Evolutionary conservation across 2,113 vertebrate species (phyloP).

Genomic region (Microtus richardsoni): DNA sequence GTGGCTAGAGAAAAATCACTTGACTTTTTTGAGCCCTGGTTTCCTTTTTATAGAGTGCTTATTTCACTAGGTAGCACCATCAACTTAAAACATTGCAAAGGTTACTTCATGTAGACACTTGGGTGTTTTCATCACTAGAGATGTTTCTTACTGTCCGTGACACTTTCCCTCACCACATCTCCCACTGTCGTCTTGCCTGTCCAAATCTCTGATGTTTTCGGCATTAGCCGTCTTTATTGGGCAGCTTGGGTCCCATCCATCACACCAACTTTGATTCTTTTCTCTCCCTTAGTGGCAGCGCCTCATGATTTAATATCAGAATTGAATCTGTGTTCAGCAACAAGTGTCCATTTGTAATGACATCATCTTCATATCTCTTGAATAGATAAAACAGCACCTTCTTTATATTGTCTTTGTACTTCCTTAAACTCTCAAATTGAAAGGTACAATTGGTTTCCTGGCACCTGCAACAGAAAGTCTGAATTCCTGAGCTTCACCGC

Average conservation of each 20-base stretch:
- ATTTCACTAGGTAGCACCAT: neutral
- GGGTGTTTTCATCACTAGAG: neutral
- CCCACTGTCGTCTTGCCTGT: neutral
- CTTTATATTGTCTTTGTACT: neutral
- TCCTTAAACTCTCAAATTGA: neutral
- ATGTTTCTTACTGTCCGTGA: neutral
- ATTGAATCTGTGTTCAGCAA: neutral
- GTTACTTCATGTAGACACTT: neutral
- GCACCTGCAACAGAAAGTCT: neutral
- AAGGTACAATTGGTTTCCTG: neutral
- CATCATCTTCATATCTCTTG: neutral
- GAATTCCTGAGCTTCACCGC: neutral
- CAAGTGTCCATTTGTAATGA: neutral
- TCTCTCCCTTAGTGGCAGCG: neutral
- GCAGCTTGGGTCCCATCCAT: neutral
- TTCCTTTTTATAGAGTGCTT: constrained; percentile 22
- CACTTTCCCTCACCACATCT: neutral
- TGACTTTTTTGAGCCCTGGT: neutral
- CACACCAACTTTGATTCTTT: neutral
- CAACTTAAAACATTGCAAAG: neutral
- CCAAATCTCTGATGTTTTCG: neutral
- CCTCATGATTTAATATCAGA: neutral
- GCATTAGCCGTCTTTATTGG: neutral
- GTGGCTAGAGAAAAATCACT: neutral
- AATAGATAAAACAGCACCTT: neutral